Base-by-base conservation (phyloP, 30 jellyfish, hydroid and myxozoan species). In the Chrysaora quinquecirrha region DNA sequence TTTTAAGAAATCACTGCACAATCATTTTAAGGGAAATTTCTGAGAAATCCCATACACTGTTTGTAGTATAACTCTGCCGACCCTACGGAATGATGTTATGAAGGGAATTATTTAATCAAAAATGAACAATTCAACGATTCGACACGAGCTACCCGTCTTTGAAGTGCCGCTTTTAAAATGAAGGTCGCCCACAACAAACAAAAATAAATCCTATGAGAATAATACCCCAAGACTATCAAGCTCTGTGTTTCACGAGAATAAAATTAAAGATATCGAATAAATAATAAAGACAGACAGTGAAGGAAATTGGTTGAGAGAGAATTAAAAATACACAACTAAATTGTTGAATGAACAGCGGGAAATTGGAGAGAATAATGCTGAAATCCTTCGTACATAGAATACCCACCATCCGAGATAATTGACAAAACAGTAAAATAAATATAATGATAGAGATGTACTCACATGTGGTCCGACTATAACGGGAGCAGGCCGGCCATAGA, bases 401-500 rank as follows among this genome's bases (percentile, higher is more conserved):
- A 38, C 64, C 87, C 75, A 75, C 76, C 76, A 56, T 32, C n/a
- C 71, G 88, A 61, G 78, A 52, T 76, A 76, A 76, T 76, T 76
- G 54, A 72, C 19, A 58, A 58, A 76, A 76, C 88, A 76, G 88
- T 28, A 60, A 65, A 76, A 76, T 76, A 76, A 76, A 76, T 73
- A 73, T 24, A 22, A 73, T 43, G 58, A 43, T n/a, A 38, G 19
- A 52, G 68, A 3, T 3, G 25, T 58, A 82, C 92, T 82, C 92
- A 82, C 88, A 76, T 92, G 98, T n/a, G 98, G 98, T 49, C 96
- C 96, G 28, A 92, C 98, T 3, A 92, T 92, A 32, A 92, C 98
- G 76, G 98, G 96, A 1, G 98, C 98, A 34, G 98, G 98, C n/a
- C 98, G 90, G 11, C 98, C 98, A 74, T 92, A 92, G 34, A 86